Evolutionary conservation across 1,140 invertebrate species (phyloP).

Genomic region (Drosophila mojavensis): DNA sequence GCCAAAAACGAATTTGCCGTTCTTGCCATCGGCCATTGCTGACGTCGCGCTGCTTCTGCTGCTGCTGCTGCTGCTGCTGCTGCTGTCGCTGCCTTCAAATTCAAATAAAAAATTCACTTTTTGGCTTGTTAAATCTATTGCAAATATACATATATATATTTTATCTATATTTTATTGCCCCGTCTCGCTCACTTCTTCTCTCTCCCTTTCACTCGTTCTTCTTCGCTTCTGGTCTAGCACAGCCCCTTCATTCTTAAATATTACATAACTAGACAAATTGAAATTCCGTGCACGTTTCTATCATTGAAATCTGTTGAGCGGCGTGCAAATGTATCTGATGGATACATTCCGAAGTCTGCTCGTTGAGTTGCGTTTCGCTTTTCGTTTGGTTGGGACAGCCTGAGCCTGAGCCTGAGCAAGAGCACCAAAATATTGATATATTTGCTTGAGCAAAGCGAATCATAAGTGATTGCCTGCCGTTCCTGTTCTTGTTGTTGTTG

Average conservation of each 20-base stretch:
- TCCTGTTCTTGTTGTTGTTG: neutral
- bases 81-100: conserved; percentile 20
- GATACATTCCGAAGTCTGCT: conserved; percentile 42
- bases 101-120: conserved; percentile 61
- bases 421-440: conserved; percentile 37
- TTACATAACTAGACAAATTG: conserved; percentile 75
- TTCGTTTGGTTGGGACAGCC: conserved; percentile 7
- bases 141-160: conserved; percentile 61
- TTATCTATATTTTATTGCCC: conserved; percentile 14
- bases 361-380: conserved; percentile 27
- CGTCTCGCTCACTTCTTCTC: neutral
- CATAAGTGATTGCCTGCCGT: conserved; percentile 8
- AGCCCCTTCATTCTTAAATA: conserved; percentile 56
- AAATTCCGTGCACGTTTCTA: conserved; percentile 79
- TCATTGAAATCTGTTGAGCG: conserved; percentile 81
- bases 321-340: conserved; percentile 62
- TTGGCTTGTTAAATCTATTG: conserved; percentile 74
- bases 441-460: conserved; percentile 47
- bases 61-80: neutral
- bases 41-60: conserved; percentile 18
- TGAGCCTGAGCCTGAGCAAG: conserved; percentile 57
- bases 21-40: conserved; percentile 46
- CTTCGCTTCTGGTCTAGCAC: neutral
- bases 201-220: neutral
- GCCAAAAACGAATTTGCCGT: conserved; percentile 40